Evolutionary conservation across 2,113 vertebrate species (phyloP).

Genomic region (Prolemur simus): DNA sequence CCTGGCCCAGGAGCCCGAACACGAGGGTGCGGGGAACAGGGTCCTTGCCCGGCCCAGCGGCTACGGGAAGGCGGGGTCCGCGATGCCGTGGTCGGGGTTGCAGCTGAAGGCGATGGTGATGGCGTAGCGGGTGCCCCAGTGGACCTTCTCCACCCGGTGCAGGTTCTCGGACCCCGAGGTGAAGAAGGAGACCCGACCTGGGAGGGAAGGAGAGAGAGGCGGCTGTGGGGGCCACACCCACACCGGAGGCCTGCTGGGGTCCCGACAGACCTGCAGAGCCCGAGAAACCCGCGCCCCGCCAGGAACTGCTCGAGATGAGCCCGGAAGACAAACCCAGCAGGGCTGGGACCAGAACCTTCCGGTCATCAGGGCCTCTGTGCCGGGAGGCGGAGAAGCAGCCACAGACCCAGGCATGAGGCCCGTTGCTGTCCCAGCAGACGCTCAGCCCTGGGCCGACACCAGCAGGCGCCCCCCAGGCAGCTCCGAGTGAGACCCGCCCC

Average conservation of each 20-base stretch:
- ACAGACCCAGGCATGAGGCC: too few species aligned
- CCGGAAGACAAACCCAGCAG: neutral
- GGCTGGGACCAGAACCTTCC: neutral
- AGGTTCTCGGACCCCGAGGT: constrained; percentile 98
- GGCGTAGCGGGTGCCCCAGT: constrained; percentile 95
- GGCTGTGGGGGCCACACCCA: neutral
- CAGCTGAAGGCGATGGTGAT: constrained; percentile 98
- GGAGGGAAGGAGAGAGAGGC: neutral
- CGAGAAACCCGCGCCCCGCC: neutral
- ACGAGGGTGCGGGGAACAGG: neutral
- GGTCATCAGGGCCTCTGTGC: neutral
- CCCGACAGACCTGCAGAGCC: fast-evolving
- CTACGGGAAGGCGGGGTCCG: constrained; percentile 85
- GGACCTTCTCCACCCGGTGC: constrained; percentile 95
- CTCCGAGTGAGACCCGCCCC: neutral
- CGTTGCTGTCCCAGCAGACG: neutral
- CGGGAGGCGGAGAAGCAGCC: neutral
- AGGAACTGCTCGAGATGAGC: neutral
- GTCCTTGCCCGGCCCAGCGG: fast-evolving
- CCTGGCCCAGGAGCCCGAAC: neutral
- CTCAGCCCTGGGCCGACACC: neutral
- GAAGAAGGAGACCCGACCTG: constrained; percentile 97
- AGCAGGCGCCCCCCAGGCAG: too few species aligned
- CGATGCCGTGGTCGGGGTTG: constrained; percentile 90
- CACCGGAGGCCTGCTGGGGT: neutral